Evolutionary conservation across 2,888 invertebrate species (phyloP).

Genomic region (Pasiphila rectangulata): DNA sequence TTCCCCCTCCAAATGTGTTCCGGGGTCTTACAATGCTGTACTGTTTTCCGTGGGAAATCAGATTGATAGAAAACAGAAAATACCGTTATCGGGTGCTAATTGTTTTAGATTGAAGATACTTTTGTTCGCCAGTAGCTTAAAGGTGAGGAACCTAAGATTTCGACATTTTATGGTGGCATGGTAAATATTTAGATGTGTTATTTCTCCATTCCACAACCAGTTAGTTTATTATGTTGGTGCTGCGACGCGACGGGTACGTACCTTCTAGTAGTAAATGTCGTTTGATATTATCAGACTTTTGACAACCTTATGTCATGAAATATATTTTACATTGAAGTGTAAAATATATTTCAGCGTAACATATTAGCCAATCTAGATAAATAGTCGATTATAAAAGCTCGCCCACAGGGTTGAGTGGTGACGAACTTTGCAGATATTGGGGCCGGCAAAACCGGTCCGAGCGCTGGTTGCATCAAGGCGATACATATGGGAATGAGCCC

Average conservation of each 20-base stretch:
- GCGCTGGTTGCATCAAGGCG: constrained; percentile 62
- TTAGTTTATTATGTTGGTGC: neutral
- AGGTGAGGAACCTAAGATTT: constrained; percentile 16
- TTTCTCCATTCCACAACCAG: neutral
- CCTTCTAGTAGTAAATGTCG: neutral
- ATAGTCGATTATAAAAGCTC: constrained; percentile 38
- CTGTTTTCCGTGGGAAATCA: constrained; percentile 63
- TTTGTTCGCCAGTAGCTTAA: constrained; percentile 14
- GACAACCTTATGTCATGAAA: too few relatives aligned
- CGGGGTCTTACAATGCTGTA: constrained; percentile 47
- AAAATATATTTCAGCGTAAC: constrained; percentile 8
- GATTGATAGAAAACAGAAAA: constrained; percentile 38
- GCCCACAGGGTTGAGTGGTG: constrained; percentile 43
- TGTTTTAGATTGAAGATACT: constrained; percentile 21
- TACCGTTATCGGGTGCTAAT: constrained; percentile 33
- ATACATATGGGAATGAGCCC: constrained; percentile 53
- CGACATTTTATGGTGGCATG: constrained; percentile 10
- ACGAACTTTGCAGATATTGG: constrained; percentile 54
- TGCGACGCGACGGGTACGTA: neutral
- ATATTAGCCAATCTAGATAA: constrained; percentile 18
- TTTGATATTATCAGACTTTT: constrained; percentile 1
- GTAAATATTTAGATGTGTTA: constrained; percentile 3
- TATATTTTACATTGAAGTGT: constrained; percentile 1
- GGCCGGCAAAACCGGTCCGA: constrained; percentile 63
- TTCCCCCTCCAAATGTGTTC: constrained; percentile 53